Base-by-base conservation (phyloP, 2,797 vertebrate species). In the Picus viridis region DNA sequence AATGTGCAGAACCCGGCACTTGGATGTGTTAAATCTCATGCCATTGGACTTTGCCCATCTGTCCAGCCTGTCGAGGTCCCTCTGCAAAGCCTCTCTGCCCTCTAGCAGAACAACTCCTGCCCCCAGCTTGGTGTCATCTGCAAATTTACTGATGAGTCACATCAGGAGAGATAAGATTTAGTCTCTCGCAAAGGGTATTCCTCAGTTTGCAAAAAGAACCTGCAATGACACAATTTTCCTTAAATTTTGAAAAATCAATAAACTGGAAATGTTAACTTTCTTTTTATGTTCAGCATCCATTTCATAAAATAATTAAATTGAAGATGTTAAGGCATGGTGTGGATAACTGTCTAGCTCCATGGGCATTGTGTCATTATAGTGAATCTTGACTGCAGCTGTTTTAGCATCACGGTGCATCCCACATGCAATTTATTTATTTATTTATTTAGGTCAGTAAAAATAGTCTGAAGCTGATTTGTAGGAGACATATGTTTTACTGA, bases 291-390 rank as follows among this genome's bases (percentile, higher is more conserved):
- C 8, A 12, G 6, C 7, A 64, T 53, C 3, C 15, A 45, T 53
- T 65, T 9, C 26, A 43, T 29, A 57, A 72, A 58, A 47, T 57
- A 61, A 41, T 83, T 77, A 36, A 71, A 41, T 10, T 26, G 65
- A 56, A 77, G 32, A 2, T 59, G 24, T 47, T 0, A 8, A 49
- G 5, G 0, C 12, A 30, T 27, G 5, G 2, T 43, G 23, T 61
- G 17, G 12, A 10, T 4, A 13, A 29, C n/a, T 78, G 7, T 64
- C 4, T 57, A 61, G 7, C 4, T 68, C 26, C 11, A 59, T 20
- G 7, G 20, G 18, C 7, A 47, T 32, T 68, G 12, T 53, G 49
- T 49, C 11, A 12, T 56, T 29, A 63, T 2, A 51, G 13, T 43
- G 34, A 81, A 80, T 54, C 7, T 70, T 27, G 41, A 3, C 27